Conservation (phyloP, 2,113 vertebrate species). For the Enhydra lutris region DNA sequence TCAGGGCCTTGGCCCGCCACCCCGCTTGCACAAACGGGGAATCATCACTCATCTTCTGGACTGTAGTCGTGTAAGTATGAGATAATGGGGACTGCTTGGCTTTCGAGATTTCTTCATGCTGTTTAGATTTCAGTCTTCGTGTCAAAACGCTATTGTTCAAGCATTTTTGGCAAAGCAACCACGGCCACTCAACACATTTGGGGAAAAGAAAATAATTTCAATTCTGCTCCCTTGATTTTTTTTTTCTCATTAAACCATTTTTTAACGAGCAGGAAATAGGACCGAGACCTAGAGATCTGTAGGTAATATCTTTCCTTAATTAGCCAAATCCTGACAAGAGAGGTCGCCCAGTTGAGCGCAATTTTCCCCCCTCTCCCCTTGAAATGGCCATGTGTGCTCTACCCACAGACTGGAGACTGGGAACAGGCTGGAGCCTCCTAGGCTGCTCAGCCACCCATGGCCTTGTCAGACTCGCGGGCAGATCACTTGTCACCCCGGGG, state of each 20-base stretch:
- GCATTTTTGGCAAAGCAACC: slow-evolving; percentile 42
- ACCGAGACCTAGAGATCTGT: not conserved
- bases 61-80: slow-evolving; percentile 34
- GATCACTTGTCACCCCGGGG: not conserved
- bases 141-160: slow-evolving; percentile 69
- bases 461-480: not conserved
- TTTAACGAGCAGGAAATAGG: slow-evolving; percentile 49
- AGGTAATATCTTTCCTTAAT: slow-evolving; percentile 46
- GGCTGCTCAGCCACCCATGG: not conserved
- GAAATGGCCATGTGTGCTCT: not conserved
- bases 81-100: slow-evolving; percentile 62
- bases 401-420: not conserved
- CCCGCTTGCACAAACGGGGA: slow-evolving; percentile 57
- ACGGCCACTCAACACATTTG: slow-evolving; percentile 43
- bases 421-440: not conserved
- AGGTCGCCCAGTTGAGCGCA: not conserved
- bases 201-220: slow-evolving; percentile 34
- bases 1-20: slow-evolving; percentile 37
- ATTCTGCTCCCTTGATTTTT: slow-evolving; percentile 37
- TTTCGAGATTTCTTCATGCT: slow-evolving; percentile 69
- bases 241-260: slow-evolving; percentile 31
- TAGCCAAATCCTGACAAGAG: slow-evolving; percentile 16
- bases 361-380: not conserved
- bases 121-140: slow-evolving; percentile 66
- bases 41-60: slow-evolving; percentile 69